Conservation (phyloP, 2,113 vertebrate species). For the Passer montanus region DNA sequence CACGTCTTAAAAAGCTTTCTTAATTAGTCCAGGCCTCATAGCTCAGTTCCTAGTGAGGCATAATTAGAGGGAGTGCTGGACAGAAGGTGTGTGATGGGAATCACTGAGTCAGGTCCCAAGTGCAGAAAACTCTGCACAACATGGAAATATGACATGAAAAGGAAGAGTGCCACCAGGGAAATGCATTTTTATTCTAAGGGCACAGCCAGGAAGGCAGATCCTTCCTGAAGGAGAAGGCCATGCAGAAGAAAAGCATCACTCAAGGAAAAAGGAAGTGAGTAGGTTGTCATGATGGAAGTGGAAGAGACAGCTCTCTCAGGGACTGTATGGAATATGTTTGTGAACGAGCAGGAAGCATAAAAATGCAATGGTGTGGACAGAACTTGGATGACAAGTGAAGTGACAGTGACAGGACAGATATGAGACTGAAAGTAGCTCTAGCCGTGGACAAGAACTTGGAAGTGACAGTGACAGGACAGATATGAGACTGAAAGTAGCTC, state of each 20-base stretch:
- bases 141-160: neutral
- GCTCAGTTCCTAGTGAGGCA: neutral
- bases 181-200: neutral
- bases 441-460: neutral
- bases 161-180: neutral
- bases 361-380: neutral
- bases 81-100: neutral
- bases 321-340: neutral
- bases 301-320: slow-evolving; percentile 22
- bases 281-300: neutral
- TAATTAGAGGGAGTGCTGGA: neutral
- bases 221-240: no score
- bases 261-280: neutral
- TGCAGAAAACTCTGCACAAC: neutral
- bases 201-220: neutral
- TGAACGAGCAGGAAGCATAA: neutral
- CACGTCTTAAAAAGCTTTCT: neutral
- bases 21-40: neutral
- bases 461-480: neutral
- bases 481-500: neutral
- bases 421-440: no score
- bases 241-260: neutral
- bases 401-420: no score
- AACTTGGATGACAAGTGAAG: no score
- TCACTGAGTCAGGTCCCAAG: neutral